A percentile compares a stretch with the other conserved stretches of the same genome.
These are phyloP conservation scores for Cettia cetti DNA, from an alignment of 2,113 vertebrate species.

Conservation along the genomic window DNA sequence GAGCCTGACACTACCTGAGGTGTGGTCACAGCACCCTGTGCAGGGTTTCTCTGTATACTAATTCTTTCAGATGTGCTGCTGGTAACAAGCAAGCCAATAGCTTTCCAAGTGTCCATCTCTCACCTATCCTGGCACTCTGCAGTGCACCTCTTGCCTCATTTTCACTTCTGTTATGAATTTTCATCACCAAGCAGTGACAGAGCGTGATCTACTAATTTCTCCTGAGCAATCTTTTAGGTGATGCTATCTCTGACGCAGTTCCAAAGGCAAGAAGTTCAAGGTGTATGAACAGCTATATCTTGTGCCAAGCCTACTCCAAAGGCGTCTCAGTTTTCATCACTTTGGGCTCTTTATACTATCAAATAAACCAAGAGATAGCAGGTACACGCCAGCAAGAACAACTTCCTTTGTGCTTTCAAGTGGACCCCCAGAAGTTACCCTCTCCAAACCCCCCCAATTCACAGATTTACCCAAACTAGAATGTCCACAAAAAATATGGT, in stretches of 20 bases:
- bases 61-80: background rate
- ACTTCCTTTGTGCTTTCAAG: background rate
- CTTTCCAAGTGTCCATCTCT: background rate
- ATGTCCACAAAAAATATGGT: background rate
- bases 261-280: background rate
- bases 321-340: background rate
- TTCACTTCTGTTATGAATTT: background rate
- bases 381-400: rapidly evolving
- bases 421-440: rapidly evolving
- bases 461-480: background rate
- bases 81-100: background rate
- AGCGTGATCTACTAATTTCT: background rate
- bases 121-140: background rate
- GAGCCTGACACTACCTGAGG: background rate
- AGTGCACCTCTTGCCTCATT: background rate
- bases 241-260: background rate
- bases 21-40: rapidly evolving
- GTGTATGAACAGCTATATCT: background rate
- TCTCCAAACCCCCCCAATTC: background rate
- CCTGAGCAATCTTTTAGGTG: background rate
- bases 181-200: background rate
- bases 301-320: background rate
- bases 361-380: background rate
- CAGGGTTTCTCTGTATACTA: rapidly evolving
- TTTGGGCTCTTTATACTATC: background rate